Conservation (phyloP, 2,888 invertebrate species). For the Cheilosia grossa region DNA sequence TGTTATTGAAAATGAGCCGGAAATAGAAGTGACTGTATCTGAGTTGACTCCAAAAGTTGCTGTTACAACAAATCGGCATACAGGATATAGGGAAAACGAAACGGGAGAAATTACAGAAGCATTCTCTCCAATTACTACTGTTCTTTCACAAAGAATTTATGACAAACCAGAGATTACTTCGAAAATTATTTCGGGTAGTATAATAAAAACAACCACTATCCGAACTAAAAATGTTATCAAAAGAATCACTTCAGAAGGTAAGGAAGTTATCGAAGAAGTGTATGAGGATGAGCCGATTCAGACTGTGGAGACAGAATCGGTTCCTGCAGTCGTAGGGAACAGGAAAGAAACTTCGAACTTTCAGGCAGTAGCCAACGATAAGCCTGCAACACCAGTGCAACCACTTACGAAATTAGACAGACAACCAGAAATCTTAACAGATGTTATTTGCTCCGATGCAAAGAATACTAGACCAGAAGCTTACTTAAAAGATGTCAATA, state of each 20-base stretch:
- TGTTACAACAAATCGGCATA: neutral
- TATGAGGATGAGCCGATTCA: neutral
- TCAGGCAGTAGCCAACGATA: too few species aligned
- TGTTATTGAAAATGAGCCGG: constrained; percentile 77
- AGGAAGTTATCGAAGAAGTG: neutral
- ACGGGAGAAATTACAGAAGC: too few species aligned
- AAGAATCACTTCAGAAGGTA: neutral
- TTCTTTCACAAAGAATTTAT: neutral
- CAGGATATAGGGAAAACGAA: neutral
- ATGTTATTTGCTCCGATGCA: too few species aligned
- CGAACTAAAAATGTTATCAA: neutral
- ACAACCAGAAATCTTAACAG: too few species aligned
- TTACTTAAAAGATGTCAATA: too few species aligned
- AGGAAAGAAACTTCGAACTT: neutral
- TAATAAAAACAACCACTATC: neutral
- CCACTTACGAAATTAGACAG: too few species aligned
- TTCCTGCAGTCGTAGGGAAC: neutral
- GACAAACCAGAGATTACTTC: neutral
- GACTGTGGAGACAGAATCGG: neutral
- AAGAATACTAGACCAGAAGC: too few species aligned
- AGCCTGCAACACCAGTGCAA: too few species aligned
- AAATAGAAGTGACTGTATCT: constrained; percentile 31
- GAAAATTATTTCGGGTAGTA: neutral
- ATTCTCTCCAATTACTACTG: neutral
- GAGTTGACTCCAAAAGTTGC: neutral